phyloP scores from a whole-genome alignment of 37 sponge, comb jelly and placozoan genomes.

The Cliona cf. orientalis region DNA sequence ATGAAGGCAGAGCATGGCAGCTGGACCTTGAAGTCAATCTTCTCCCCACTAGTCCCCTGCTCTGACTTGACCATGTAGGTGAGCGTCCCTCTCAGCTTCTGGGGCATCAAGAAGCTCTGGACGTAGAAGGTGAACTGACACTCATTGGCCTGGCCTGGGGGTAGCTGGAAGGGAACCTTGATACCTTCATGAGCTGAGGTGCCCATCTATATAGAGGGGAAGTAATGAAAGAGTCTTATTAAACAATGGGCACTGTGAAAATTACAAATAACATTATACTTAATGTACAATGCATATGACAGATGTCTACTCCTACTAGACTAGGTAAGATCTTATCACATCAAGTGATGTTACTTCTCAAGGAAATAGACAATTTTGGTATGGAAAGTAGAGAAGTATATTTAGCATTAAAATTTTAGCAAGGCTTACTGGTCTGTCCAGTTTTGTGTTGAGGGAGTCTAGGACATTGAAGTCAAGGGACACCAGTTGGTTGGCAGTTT shows the following conservation, averaged over 20 bases:
- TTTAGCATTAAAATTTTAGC: neutral
- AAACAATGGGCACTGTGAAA: too few relatives aligned
- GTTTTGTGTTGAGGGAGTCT: conserved; percentile 91
- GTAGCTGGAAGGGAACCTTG: conserved; percentile 85
- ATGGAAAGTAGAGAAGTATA: neutral
- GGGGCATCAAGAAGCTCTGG: conserved; percentile 73
- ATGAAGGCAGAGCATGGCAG: conserved; percentile 86
- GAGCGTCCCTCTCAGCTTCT: conserved; percentile 91
- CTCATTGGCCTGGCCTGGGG: conserved; percentile 78
- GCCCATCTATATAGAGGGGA: conserved; percentile 26
- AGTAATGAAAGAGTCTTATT: too few relatives aligned
- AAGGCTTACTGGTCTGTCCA: conserved; percentile 72
- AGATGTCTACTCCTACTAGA: too few relatives aligned
- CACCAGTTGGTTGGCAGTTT: conserved; percentile 46
- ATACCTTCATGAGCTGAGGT: conserved; percentile 59
- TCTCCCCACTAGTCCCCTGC: conserved; percentile 83
- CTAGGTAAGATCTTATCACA: too few relatives aligned
- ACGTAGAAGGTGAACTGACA: conserved; percentile 87
- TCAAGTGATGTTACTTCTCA: neutral
- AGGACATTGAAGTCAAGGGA: conserved; percentile 92
- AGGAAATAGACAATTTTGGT: neutral
- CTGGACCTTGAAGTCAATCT: conserved; percentile 82
- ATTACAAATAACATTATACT: too few relatives aligned
- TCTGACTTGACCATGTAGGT: conserved; percentile 91
- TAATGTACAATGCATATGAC: too few relatives aligned